phyloP scores from a whole-genome alignment of 2,888 invertebrate genomes.

The Cheilosia scutellata region DNA sequence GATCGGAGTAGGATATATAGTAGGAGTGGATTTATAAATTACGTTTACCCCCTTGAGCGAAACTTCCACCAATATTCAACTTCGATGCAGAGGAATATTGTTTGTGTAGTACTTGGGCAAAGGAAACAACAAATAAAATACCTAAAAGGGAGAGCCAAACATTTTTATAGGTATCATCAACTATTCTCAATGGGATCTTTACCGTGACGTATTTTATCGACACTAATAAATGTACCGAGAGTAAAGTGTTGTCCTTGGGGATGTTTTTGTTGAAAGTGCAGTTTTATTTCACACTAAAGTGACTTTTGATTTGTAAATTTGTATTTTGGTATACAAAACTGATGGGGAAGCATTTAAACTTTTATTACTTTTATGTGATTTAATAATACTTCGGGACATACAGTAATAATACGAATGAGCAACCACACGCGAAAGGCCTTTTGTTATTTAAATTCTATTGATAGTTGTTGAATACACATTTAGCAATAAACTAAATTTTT shows the following conservation, averaged over 20 bases:
- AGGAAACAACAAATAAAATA: conserved; percentile 7
- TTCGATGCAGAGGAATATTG: conserved; percentile 1
- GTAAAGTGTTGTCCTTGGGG: conserved; percentile 17
- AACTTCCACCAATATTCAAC: conserved; percentile 23
- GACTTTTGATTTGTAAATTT: conserved; percentile 16
- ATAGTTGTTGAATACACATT: neutral
- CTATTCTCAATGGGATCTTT: conserved; percentile 54
- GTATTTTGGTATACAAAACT: neutral
- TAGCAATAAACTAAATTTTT: neutral
- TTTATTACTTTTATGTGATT: conserved; percentile 1
- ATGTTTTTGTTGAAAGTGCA: conserved; percentile 16
- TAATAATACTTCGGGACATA: neutral
- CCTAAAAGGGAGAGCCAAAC: conserved; percentile 28
- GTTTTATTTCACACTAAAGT: conserved; percentile 30
- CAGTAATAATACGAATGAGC: neutral
- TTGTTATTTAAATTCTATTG: too few species aligned
- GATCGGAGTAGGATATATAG: conserved; percentile 9
- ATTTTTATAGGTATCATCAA: conserved; percentile 52
- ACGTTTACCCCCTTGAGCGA: conserved; percentile 41
- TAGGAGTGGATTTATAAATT: conserved; percentile 43
- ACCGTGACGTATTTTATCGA: conserved; percentile 56
- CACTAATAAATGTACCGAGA: conserved; percentile 47
- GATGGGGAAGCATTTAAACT: neutral
- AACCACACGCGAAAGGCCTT: neutral
- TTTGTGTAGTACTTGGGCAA: neutral